Conservation (phyloP, 2,888 invertebrate genomes). For the Chironomus tentans region DNA sequence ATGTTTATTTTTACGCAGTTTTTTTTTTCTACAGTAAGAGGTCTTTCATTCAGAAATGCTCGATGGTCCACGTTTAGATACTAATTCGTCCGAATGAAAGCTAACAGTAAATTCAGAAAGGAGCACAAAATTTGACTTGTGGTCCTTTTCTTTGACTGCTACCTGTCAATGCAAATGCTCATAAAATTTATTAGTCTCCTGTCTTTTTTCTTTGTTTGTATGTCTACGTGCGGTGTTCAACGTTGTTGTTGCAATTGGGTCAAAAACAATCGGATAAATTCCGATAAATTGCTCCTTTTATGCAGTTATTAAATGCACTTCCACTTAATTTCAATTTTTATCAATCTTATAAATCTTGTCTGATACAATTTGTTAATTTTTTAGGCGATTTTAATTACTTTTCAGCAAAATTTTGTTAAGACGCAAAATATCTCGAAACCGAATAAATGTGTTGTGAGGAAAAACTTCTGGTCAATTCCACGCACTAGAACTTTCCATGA, state of each 20-base stretch:
- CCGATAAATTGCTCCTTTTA: neutral
- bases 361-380: neutral
- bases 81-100: neutral
- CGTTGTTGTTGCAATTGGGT: conserved; percentile 5
- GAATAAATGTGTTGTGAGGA: no score
- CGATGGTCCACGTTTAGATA: no score
- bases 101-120: neutral
- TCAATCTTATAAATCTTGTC: neutral
- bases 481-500: no score
- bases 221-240: neutral
- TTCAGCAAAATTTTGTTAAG: neutral
- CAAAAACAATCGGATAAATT: neutral
- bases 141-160: neutral
- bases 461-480: neutral
- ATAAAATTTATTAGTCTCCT: neutral
- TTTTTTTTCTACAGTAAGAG: neutral
- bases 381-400: neutral
- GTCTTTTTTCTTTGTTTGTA: neutral
- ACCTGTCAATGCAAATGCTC: neutral
- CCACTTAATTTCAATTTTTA: neutral
- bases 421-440: neutral
- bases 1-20: conserved; percentile 24
- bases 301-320: neutral
- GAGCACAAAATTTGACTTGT: neutral
- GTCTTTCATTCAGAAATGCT: neutral